Conservation (phyloP, 1,140 invertebrate species). For the Lepidurus packardi region DNA sequence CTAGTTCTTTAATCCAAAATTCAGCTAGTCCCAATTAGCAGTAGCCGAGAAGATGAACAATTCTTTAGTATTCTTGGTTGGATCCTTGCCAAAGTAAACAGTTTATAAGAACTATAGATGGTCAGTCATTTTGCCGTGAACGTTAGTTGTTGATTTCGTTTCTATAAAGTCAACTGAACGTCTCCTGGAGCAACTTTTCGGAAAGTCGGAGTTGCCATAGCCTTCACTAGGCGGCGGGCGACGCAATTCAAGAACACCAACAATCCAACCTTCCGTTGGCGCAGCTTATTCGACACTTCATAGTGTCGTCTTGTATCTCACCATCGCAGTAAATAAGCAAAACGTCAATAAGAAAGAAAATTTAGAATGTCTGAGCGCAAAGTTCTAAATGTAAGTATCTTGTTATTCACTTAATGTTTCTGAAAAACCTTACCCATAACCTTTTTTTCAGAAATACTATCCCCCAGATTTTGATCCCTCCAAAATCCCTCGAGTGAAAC, state of each 20-base stretch:
- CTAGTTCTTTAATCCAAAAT: no score
- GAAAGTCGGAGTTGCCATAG: neutral
- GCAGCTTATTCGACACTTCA: neutral
- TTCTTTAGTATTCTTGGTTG: no score
- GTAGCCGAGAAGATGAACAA: no score
- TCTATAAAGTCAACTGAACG: no score
- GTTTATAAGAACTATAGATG: no score
- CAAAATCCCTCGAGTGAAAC: constrained; percentile 95
- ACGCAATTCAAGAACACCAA: neutral
- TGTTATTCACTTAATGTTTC: constrained; percentile 34
- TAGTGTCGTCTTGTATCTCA: neutral
- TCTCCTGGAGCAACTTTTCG: neutral
- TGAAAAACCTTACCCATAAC: neutral
- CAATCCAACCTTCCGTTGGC: neutral
- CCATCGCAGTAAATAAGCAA: no score
- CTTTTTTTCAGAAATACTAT: constrained; percentile 89
- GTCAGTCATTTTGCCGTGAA: no score
- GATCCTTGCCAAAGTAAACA: no score
- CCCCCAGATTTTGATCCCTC: constrained; percentile 99
- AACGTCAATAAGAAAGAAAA: neutral
- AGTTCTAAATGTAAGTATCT: constrained; percentile 19
- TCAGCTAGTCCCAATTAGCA: no score
- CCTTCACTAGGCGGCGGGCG: neutral
- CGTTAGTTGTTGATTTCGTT: no score
- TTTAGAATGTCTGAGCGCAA: constrained; percentile 20